Percentiles rank a stretch among this genome's conserved stretches.
Conservation (phyloP, 2,888 invertebrate genomes). For the Anoplius nigerrimus region DNA sequence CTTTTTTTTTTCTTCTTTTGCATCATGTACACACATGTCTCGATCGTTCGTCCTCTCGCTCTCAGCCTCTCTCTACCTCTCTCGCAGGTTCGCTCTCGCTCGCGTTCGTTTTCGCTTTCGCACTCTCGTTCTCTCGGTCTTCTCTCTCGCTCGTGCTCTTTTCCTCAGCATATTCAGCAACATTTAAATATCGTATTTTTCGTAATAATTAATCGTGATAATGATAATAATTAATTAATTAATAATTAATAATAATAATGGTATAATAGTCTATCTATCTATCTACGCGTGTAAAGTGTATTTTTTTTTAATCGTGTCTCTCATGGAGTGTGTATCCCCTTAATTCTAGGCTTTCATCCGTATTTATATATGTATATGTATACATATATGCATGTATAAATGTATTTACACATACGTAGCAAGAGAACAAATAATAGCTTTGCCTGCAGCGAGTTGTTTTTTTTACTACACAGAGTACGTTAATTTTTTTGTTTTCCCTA, state of each 20-base stretch:
- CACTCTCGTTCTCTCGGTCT: constrained; percentile 30
- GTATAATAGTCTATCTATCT: constrained; percentile 69
- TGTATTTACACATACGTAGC: constrained; percentile 68
- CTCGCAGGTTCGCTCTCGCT: constrained; percentile 19
- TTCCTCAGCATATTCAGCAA: constrained; percentile 62
- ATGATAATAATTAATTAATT: constrained; percentile 31
- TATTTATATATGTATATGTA: constrained; percentile 68
- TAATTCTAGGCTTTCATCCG: constrained; percentile 51
- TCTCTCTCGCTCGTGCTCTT: constrained; percentile 37
- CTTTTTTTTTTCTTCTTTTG: no score
- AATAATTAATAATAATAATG: constrained; percentile 64
- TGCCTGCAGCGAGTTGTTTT: constrained; percentile 58
- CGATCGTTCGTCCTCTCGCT: no score
- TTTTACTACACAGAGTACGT: constrained; percentile 67
- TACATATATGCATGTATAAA: constrained; percentile 58
- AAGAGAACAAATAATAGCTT: constrained; percentile 64
- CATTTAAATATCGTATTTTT: constrained; percentile 73
- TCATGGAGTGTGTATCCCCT: constrained; percentile 59
- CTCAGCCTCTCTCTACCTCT: constrained; percentile 28
- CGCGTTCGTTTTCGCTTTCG: constrained; percentile 20
- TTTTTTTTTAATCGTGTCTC: constrained; percentile 48
- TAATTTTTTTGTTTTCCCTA: constrained; percentile 40
- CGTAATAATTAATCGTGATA: constrained; percentile 61
- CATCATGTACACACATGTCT: constrained; percentile 10
- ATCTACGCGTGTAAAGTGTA: constrained; percentile 66